Conservation (phyloP, 2,888 invertebrate genomes). For the Drepanosiphum platanoidis region DNA sequence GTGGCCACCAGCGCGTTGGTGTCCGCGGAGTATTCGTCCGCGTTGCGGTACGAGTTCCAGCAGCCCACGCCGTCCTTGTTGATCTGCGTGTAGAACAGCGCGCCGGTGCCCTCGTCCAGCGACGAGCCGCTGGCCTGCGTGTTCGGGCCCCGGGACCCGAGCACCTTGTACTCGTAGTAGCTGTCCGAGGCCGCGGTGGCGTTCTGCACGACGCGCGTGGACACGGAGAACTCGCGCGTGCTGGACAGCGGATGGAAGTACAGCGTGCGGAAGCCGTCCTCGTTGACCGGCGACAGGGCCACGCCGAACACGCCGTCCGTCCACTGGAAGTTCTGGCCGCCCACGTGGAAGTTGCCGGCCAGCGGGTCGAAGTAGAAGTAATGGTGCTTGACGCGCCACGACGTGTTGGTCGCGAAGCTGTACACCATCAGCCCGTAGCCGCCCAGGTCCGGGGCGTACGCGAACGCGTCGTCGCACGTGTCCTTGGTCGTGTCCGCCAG, state of each 20-base stretch:
- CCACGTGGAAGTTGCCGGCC: conserved; percentile 78
- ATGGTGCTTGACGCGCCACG: conserved; percentile 83
- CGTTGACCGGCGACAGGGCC: conserved; percentile 73
- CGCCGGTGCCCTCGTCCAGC: conserved; percentile 75
- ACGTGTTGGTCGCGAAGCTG: conserved; percentile 77
- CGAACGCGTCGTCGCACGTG: conserved; percentile 80
- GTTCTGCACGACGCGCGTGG: conserved; percentile 78
- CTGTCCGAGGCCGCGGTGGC: conserved; percentile 76
- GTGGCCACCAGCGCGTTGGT: conserved; percentile 75
- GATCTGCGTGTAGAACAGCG: conserved; percentile 82
- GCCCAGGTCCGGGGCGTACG: conserved; percentile 78
- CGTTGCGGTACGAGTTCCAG: conserved; percentile 74
- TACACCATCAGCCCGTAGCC: conserved; percentile 82
- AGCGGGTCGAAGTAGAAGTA: conserved; percentile 79
- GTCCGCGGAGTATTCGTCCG: conserved; percentile 74
- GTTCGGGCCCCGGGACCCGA: conserved; percentile 77
- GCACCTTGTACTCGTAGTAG: conserved; percentile 79
- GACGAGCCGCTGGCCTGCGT: conserved; percentile 81
- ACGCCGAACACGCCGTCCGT: conserved; percentile 84
- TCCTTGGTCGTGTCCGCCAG: conserved; percentile 77
- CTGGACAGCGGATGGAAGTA: conserved; percentile 87
- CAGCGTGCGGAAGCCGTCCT: conserved; percentile 71
- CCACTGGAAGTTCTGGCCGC: conserved; percentile 84
- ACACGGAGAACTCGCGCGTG: conserved; percentile 81
- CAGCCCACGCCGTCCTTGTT: conserved; percentile 80